Evolutionary conservation across 2,113 vertebrate species (phyloP), one percentile per base, ranked within the genome.

Genomic region (Hypanus sabinus): DNA sequence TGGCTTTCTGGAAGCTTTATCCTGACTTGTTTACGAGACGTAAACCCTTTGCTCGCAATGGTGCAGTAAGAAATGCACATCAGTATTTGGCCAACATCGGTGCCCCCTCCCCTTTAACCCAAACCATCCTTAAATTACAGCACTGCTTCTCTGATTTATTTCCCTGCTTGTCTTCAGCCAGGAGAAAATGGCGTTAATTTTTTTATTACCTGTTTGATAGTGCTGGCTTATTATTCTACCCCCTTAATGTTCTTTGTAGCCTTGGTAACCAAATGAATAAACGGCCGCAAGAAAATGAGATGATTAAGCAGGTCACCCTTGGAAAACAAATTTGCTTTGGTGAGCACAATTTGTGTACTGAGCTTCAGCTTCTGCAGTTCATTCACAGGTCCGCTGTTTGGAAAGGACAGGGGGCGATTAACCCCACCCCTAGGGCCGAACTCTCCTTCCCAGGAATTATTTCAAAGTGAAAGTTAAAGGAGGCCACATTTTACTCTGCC

Each of bases 161-260:
- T 98, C 98, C 95, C 96, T 96, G 97, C 96, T 96, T 94, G 96
- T 98, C 98, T 98, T 97, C 97, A 96, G 97, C 97, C 97, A 93
- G 95, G 96, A 96, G 97, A 98, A 98, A 98, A 97, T 98, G 98
- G 98, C 98, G 98, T 98, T 99, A 99, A 99, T 99, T 99, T 98
- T 99, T 99, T 99, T 99, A 99, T 99, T 99, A 99, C 99, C 99
- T 99, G 98, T 99, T 99, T 99, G 98, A 99, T 98, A 99, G 98
- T 97, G 96, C 97, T 98, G 98, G 98, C 98, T 99, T 99, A 99
- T 99, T 99, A 98, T 98, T 99, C 96, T 98, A 98, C 98, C 98
- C 98, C 98, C 98, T 98, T 99, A 99, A 99, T 99, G 98, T 98
- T 98, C 98, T 98, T 96, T 97, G 98, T 99, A 98, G 99, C 99